These are phyloP conservation scores for Lycocerus yunnanus DNA, from an alignment of 2,888 invertebrate genomes.

Conservation along the genomic window DNA sequence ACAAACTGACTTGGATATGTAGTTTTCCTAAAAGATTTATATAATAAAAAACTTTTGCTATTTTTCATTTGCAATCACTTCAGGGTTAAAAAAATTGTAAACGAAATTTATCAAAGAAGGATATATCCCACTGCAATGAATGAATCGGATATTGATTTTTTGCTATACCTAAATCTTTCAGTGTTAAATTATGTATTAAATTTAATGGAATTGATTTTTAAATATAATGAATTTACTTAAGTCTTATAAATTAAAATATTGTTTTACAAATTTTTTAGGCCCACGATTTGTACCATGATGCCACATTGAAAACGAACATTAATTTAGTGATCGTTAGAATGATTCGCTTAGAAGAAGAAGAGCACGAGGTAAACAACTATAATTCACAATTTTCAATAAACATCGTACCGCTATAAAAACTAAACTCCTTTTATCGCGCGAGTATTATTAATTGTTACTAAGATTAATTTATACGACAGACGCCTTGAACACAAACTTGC, in stretches of 20 bases:
- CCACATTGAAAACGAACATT: conserved; percentile 58
- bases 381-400: conserved; percentile 34
- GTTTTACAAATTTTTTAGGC: conserved; percentile 40
- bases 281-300: conserved; percentile 47
- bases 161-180: neutral
- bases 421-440: conserved; percentile 27
- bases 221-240: too few species aligned
- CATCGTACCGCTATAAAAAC: conserved; percentile 29
- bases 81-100: neutral
- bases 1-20: neutral
- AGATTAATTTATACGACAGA: conserved; percentile 31
- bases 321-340: conserved; percentile 61
- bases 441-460: conserved; percentile 27
- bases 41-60: neutral
- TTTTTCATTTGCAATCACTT: neutral
- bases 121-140: neutral
- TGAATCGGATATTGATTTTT: neutral
- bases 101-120: neutral
- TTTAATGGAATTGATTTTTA: too few species aligned
- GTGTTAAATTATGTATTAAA: neutral
- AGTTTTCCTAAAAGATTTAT: neutral
- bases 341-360: conserved; percentile 57
- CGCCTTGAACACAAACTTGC: conserved; percentile 22
- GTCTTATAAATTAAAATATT: neutral
- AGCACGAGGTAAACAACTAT: conserved; percentile 51